Percentiles rank a stretch among this genome's conserved stretches.
phyloP scores from a whole-genome alignment of 2,888 invertebrate genomes.

The Melanargia galathea region DNA sequence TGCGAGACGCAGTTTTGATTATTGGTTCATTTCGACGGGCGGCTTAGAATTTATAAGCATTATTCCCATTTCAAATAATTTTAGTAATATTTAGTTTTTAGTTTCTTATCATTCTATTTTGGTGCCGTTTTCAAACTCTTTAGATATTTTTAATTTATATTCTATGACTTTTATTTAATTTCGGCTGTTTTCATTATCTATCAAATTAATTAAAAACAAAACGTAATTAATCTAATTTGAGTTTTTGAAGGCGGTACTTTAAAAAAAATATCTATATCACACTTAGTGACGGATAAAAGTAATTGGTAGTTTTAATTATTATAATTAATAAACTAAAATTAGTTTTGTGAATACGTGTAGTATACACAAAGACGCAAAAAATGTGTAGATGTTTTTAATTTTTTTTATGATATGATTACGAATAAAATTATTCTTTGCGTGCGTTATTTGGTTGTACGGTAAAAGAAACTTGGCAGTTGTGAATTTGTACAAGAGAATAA shows the following conservation, averaged over 20 bases:
- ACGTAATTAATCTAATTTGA: background rate
- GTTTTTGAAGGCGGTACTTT: slow-evolving; percentile 60
- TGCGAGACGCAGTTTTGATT: slow-evolving; percentile 62
- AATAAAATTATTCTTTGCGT: slow-evolving; percentile 37
- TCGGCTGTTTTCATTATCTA: background rate
- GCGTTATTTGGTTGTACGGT: slow-evolving; percentile 57
- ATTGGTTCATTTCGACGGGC: slow-evolving; percentile 54
- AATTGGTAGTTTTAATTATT: slow-evolving; percentile 42
- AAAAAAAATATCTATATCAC: slow-evolving; percentile 22
- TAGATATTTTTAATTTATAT: slow-evolving; percentile 17
- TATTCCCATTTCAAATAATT: slow-evolving; percentile 64
- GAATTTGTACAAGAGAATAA: slow-evolving; percentile 78
- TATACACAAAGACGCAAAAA: slow-evolving; percentile 24
- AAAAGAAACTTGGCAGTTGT: slow-evolving; percentile 63
- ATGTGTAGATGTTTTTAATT: slow-evolving; percentile 30
- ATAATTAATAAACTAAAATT: slow-evolving; percentile 31
- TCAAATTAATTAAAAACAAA: too few species aligned
- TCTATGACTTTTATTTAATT: background rate
- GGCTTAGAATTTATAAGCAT: slow-evolving; percentile 72
- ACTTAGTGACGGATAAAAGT: slow-evolving; percentile 35
- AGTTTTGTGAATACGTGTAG: slow-evolving; percentile 37
- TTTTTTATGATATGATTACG: slow-evolving; percentile 15
- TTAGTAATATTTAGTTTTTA: slow-evolving; percentile 55
- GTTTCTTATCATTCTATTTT: slow-evolving; percentile 40
- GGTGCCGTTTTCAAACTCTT: slow-evolving; percentile 66